phyloP scores from a whole-genome alignment of 2,113 vertebrate genomes.

The Halichoerus grypus region DNA sequence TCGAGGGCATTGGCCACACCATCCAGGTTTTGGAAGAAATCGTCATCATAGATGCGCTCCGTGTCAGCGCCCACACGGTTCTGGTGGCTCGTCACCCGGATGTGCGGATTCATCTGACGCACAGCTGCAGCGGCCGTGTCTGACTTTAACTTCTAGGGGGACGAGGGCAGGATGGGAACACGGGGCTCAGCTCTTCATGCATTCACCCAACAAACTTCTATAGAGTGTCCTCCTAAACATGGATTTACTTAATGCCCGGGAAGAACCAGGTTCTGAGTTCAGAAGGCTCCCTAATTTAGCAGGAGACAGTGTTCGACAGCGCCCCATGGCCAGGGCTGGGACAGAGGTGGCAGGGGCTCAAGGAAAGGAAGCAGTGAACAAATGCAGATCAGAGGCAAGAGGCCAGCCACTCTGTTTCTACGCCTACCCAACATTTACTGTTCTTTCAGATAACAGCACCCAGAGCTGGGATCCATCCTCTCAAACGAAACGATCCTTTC shows the following conservation, averaged over 20 bases:
- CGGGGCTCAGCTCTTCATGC: conserved; percentile 37
- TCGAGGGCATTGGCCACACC: conserved; percentile 97
- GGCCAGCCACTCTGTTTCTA: background rate
- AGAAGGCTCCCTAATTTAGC: background rate
- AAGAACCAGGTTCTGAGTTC: conserved; percentile 18
- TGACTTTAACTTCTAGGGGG: conserved; percentile 95
- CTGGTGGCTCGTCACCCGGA: conserved; percentile 94
- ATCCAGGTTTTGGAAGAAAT: conserved; percentile 96
- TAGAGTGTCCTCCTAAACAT: background rate
- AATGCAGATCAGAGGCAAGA: background rate
- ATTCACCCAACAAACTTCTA: background rate
- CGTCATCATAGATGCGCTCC: conserved; percentile 95
- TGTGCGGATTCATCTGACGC: conserved; percentile 95
- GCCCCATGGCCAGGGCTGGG: background rate
- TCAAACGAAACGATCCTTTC: background rate
- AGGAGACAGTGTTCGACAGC: background rate
- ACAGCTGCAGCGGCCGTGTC: conserved; percentile 95
- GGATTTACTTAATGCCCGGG: background rate
- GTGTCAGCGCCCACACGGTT: conserved; percentile 97
- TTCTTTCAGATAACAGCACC: conserved; percentile 6
- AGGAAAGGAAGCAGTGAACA: conserved; percentile 35
- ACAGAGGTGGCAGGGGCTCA: background rate
- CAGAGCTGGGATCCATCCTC: background rate
- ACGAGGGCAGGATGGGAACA: background rate
- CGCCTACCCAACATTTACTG: background rate